Conservation (phyloP, 2,113 vertebrate genomes). For the Picathartes gymnocephalus region DNA sequence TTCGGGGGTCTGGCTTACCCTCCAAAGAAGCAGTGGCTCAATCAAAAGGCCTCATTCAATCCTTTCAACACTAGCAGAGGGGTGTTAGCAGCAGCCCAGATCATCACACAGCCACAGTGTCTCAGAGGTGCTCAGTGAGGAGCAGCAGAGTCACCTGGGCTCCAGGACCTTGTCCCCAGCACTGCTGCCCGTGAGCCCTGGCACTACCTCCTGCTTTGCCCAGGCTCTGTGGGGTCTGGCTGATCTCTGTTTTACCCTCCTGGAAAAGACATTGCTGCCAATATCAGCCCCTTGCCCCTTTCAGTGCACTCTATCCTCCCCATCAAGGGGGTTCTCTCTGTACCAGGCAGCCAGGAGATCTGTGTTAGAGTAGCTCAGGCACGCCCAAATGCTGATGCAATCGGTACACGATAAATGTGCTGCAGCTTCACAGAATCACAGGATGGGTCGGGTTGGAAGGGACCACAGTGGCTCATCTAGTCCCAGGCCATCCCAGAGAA, state of each 20-base stretch:
- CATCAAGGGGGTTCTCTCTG: neutral
- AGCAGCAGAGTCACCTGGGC: neutral
- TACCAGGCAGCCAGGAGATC: neutral
- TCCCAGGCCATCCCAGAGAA: neutral
- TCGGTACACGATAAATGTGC: fast-evolving
- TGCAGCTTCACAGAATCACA: neutral
- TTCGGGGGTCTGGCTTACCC: neutral
- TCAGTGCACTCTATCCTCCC: neutral
- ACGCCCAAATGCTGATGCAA: neutral
- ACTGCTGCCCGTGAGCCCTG: neutral
- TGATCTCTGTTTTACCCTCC: neutral
- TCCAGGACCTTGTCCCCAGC: neutral
- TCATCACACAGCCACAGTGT: neutral
- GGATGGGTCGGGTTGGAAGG: neutral
- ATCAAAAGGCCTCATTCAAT: neutral
- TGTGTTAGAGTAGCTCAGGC: fast-evolving
- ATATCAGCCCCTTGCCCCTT: fast-evolving
- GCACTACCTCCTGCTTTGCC: neutral
- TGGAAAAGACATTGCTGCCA: no score
- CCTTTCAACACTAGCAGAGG: neutral
- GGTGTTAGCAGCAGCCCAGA: neutral
- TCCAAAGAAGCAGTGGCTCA: neutral
- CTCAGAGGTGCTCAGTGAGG: neutral
- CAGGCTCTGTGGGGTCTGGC: neutral
- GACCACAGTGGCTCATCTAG: neutral